Conservation (phyloP, 37 sponge, comb jelly and placozoan species). For the Geodia barretti region DNA sequence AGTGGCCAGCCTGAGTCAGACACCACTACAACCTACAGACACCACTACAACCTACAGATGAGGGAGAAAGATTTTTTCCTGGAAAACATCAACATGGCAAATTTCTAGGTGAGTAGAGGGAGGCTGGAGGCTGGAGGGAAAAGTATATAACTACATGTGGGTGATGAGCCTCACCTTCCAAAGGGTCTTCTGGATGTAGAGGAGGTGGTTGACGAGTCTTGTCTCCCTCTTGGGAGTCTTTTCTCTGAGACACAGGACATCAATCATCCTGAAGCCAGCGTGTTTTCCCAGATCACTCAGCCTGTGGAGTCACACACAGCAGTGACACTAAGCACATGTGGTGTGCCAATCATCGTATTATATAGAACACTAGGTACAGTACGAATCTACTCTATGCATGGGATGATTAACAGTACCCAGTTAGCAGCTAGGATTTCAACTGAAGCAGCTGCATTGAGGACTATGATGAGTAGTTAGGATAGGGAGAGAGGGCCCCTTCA, state of each 20-base stretch:
- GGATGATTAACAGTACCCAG: not conserved
- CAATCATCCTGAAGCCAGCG: slow-evolving; percentile 90
- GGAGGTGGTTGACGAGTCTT: slow-evolving; percentile 76
- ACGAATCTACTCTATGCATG: not conserved
- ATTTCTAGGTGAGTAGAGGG: too few relatives aligned
- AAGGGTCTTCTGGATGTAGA: slow-evolving; percentile 89
- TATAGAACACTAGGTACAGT: too few relatives aligned
- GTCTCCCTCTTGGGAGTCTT: slow-evolving; percentile 85
- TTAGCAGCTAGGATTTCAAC: not conserved
- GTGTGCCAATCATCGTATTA: too few relatives aligned
- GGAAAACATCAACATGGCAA: not conserved
- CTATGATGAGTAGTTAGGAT: not conserved
- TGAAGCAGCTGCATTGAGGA: not conserved
- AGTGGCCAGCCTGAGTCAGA: not conserved
- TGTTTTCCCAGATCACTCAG: slow-evolving; percentile 86
- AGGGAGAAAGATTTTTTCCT: not conserved
- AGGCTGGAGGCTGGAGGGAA: too few relatives aligned
- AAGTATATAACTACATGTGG: not conserved
- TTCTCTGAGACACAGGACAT: slow-evolving; percentile 82
- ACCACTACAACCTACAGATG: not conserved
- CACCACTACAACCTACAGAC: not conserved
- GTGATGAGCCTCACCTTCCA: slow-evolving; percentile 86
- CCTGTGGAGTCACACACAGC: slow-evolving; percentile 41
- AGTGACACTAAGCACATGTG: too few relatives aligned
- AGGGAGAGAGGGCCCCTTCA: not conserved